Conservation (phyloP, 2,113 vertebrate genomes). For the Python bivittatus region DNA sequence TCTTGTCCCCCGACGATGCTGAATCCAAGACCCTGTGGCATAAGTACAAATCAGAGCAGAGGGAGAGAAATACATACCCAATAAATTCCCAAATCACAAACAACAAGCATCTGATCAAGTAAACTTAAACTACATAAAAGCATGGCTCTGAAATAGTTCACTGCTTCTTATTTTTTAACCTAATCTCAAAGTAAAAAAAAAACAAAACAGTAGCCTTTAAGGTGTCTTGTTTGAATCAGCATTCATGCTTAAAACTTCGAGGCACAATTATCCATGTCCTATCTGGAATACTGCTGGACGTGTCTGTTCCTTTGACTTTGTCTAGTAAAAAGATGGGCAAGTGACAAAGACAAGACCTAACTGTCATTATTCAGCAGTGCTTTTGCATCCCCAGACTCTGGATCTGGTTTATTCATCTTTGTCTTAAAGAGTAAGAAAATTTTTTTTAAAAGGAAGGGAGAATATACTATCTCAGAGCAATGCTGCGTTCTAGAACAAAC, state of each 20-base stretch:
- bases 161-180: neutral
- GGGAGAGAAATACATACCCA: slow-evolving; percentile 20
- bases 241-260: neutral
- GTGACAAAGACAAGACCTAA: too few species aligned
- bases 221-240: neutral
- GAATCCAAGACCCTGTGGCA: slow-evolving; percentile 88
- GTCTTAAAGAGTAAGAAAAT: neutral
- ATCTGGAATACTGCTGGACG: neutral
- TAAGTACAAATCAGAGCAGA: neutral
- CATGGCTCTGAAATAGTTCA: neutral
- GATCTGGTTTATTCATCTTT: neutral
- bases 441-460: neutral
- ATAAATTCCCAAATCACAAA: neutral
- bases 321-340: too few species aligned
- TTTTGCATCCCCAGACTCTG: too few species aligned
- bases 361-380: too few species aligned
- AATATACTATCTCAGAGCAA: neutral
- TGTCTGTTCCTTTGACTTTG: too few species aligned
- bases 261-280: neutral
- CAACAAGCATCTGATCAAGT: neutral
- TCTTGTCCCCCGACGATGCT: slow-evolving; percentile 97
- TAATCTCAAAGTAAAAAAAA: neutral
- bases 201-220: neutral
- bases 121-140: slow-evolving; percentile 9
- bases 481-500: neutral